phyloP scores from a whole-genome alignment of 2,888 invertebrate genomes.

The Drosophila villosipedis region DNA sequence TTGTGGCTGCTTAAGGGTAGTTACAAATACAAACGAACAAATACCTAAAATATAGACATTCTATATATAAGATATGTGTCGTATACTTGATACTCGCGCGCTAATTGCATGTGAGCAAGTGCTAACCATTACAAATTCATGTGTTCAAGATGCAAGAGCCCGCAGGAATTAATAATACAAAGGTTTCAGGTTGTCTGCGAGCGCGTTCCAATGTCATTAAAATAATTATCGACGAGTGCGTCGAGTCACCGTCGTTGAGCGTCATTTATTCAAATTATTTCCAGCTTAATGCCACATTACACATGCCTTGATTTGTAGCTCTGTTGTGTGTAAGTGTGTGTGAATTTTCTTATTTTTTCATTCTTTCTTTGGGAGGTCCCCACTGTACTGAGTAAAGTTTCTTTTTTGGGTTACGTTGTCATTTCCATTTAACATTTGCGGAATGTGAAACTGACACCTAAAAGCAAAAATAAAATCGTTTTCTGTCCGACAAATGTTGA shows the following conservation, averaged over 20 bases:
- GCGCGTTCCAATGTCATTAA: conserved; percentile 45
- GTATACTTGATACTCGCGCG: conserved; percentile 33
- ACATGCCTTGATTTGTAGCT: conserved; percentile 29
- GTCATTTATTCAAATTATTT: conserved; percentile 65
- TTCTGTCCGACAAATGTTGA: conserved; percentile 44
- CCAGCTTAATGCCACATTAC: conserved; percentile 64
- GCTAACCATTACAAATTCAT: conserved; percentile 42
- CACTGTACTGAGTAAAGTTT: conserved; percentile 32
- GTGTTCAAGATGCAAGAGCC: conserved; percentile 42
- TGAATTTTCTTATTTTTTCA: background rate
- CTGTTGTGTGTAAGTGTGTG: conserved; percentile 2
- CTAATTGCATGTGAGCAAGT: conserved; percentile 45
- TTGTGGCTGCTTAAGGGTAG: conserved; percentile 23
- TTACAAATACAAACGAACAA: background rate
- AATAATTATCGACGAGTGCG: conserved; percentile 63
- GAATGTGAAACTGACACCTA: conserved; percentile 40
- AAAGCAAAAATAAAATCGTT: background rate
- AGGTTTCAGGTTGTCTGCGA: conserved; percentile 37
- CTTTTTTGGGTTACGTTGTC: conserved; percentile 12
- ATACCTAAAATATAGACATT: background rate
- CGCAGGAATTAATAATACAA: conserved; percentile 56
- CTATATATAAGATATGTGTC: conserved; percentile 8
- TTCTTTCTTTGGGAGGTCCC: background rate
- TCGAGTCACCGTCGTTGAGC: conserved; percentile 20
- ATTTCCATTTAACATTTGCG: conserved; percentile 23